Evolutionary conservation across 2,113 vertebrate species (phyloP).

Genomic region (Indicator maculatus): DNA sequence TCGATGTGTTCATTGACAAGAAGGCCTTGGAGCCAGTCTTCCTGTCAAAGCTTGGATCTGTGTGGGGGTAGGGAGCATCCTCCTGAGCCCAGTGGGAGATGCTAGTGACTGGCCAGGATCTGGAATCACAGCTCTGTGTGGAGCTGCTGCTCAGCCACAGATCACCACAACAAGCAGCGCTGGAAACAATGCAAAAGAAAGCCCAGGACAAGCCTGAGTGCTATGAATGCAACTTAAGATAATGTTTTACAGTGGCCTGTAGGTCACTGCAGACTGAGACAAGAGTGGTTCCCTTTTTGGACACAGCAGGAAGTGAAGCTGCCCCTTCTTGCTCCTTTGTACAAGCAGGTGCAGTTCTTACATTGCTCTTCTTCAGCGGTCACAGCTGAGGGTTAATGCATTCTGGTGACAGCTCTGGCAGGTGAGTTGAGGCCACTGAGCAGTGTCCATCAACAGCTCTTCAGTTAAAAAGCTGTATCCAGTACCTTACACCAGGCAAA

Average conservation of each 20-base stretch:
- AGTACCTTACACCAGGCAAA: not conserved
- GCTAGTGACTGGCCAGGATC: not conserved
- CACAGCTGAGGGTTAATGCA: not conserved
- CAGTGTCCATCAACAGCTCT: not conserved
- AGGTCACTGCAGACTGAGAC: not conserved
- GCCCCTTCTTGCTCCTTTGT: not conserved
- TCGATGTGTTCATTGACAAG: not conserved
- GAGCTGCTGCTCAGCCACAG: not conserved
- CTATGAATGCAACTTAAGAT: not conserved
- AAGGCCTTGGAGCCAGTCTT: not conserved
- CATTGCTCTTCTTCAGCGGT: not conserved
- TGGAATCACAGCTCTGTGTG: not conserved
- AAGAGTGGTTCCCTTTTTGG: not conserved
- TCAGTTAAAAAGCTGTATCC: not conserved
- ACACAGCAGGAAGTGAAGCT: not conserved
- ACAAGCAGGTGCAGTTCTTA: not conserved
- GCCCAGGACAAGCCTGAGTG: not conserved
- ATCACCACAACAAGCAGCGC: not conserved
- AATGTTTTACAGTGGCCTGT: not conserved
- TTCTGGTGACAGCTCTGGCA: not conserved
- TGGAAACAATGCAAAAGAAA: not conserved
- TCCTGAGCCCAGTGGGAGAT: not conserved
- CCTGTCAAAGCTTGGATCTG: not conserved
- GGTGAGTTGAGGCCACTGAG: not conserved
- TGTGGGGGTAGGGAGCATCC: not conserved